Evolutionary conservation across 2,888 invertebrate species (phyloP).

Genomic region (Hyles lineata): DNA sequence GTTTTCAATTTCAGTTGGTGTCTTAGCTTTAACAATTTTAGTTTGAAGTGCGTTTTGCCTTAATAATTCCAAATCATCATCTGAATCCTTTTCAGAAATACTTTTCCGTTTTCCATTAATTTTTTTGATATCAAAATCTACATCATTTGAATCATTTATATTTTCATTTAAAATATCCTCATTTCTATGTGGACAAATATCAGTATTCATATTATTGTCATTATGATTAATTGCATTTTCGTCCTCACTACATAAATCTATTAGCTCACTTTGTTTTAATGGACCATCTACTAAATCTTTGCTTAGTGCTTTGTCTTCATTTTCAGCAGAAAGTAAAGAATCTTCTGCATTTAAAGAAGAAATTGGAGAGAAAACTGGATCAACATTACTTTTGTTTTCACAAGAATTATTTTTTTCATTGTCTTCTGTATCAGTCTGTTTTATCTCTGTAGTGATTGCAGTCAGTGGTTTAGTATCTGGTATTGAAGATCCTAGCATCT

Average conservation of each 20-base stretch:
- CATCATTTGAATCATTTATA: conserved; percentile 34
- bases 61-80: conserved; percentile 77
- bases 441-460: conserved; percentile 28
- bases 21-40: conserved; percentile 61
- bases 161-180: conserved; percentile 42
- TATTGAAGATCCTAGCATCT: conserved; percentile 63
- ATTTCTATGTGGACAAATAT: conserved; percentile 14
- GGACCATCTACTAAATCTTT: conserved; percentile 37
- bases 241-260: conserved; percentile 59
- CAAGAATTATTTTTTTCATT: conserved; percentile 41
- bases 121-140: conserved; percentile 22
- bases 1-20: conserved; percentile 41
- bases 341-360: conserved; percentile 40
- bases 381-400: conserved; percentile 36
- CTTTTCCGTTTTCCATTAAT: conserved; percentile 38
- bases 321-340: conserved; percentile 33
- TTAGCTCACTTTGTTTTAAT: conserved; percentile 45
- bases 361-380: conserved; percentile 40
- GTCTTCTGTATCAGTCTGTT: conserved; percentile 1
- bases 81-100: conserved; percentile 62
- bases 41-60: conserved; percentile 78
- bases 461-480: conserved; percentile 12
- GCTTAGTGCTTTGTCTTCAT: conserved; percentile 33
- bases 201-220: conserved; percentile 19
- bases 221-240: conserved; percentile 39